Evolutionary conservation across 2,888 invertebrate species (phyloP).

Genomic region (Cancer borealis): DNA sequence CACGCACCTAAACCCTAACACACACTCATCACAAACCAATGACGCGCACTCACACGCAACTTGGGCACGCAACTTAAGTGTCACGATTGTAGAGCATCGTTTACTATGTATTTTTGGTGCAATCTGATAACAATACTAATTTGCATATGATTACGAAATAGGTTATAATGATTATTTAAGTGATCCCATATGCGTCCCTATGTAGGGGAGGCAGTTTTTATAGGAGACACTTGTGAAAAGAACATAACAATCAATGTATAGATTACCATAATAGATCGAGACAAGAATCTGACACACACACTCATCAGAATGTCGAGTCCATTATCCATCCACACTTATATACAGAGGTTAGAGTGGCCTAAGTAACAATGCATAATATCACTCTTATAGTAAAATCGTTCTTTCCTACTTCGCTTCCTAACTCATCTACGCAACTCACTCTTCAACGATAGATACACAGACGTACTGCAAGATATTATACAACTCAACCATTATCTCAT

Average conservation of each 20-base stretch:
- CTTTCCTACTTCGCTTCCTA: not conserved
- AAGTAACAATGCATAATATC: not conserved
- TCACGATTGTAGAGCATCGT: not conserved
- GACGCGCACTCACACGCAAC: slow-evolving; percentile 10
- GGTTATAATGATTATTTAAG: not conserved
- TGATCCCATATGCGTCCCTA: not conserved
- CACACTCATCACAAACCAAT: slow-evolving; percentile 48
- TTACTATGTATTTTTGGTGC: not conserved
- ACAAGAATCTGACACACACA: not conserved
- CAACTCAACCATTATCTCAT: not conserved
- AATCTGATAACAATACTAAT: not conserved
- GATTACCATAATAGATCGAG: not conserved
- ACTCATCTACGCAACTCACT: not conserved
- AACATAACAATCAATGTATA: not conserved
- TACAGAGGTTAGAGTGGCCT: not conserved
- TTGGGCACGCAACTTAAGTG: not conserved
- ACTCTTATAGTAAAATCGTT: not conserved
- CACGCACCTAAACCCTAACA: slow-evolving; percentile 48
- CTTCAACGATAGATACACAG: not conserved
- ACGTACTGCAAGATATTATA: not conserved
- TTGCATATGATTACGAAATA: not conserved
- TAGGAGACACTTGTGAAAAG: not conserved
- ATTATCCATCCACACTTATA: not conserved
- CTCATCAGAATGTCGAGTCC: not conserved
- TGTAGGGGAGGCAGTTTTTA: not conserved